phyloP scores from a whole-genome alignment of 1,140 invertebrate genomes.

The Conus betulinus region DNA sequence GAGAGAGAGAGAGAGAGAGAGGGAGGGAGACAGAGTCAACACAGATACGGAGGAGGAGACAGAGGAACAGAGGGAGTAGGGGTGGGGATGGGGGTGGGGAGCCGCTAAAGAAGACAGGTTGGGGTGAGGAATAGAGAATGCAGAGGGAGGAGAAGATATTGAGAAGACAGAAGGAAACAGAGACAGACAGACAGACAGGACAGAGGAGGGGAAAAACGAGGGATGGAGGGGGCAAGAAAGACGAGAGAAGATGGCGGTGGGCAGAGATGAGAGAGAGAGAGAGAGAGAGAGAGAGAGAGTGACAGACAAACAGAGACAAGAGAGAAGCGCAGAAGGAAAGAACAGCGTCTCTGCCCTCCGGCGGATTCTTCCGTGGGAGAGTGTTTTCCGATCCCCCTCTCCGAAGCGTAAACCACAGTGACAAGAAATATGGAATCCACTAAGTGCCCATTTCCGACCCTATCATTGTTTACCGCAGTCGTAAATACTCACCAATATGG shows the following conservation, averaged over 20 bases:
- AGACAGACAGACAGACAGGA: neutral
- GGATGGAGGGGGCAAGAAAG: neutral
- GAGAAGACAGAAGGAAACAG: neutral
- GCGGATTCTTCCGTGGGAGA: no score
- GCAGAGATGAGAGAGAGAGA: neutral
- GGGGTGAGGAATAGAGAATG: neutral
- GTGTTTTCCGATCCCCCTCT: no score
- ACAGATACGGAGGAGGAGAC: neutral
- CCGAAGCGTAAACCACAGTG: no score
- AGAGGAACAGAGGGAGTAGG: neutral
- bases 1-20: neutral
- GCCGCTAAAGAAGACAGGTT: no score
- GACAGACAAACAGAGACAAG: neutral
- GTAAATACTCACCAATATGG: no score
- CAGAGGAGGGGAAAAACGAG: neutral
- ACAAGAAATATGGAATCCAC: no score
- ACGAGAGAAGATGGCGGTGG: neutral
- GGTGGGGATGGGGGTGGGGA: neutral
- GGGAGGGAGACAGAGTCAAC: no score
- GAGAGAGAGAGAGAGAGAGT: neutral
- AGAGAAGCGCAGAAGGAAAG: no score
- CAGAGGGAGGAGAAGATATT: no score
- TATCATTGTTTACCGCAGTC: no score
- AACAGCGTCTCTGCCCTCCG: no score
- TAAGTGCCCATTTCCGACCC: no score